phyloP scores from a whole-genome alignment of 2,113 vertebrate genomes.

The Elgaria multicarinata region DNA sequence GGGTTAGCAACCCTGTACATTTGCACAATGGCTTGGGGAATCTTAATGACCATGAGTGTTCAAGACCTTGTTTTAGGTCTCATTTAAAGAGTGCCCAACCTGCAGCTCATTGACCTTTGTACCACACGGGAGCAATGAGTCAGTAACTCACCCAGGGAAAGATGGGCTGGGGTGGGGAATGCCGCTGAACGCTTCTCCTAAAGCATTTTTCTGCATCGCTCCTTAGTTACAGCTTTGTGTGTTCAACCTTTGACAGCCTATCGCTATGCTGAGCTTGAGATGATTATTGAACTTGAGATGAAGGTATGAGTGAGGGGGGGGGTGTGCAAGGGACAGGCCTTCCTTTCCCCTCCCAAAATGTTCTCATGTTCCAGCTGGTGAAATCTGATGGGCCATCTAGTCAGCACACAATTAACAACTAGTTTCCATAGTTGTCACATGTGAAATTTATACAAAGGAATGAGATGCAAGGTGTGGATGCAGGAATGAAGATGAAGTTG shows the following conservation, averaged over 20 bases:
- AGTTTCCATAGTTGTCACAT: neutral
- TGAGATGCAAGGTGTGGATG: neutral
- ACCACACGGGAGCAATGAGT: neutral
- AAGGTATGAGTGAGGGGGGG: neutral
- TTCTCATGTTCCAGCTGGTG: neutral
- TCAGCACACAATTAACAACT: neutral
- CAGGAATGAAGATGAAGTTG: neutral
- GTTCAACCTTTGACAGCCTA: neutral
- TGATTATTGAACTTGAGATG: neutral
- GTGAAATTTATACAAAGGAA: neutral
- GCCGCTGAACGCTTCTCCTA: neutral
- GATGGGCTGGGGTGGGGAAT: neutral
- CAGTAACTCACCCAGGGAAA: neutral
- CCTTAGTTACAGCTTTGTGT: neutral
- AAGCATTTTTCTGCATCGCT: neutral
- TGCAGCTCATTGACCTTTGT: slow-evolving; percentile 13
- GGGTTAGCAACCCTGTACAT: slow-evolving; percentile 15
- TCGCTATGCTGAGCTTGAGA: neutral
- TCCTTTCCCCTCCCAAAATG: neutral
- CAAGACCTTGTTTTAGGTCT: slow-evolving; percentile 27
- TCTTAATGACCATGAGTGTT: slow-evolving; percentile 15
- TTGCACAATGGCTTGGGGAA: slow-evolving; percentile 13
- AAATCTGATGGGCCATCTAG: neutral
- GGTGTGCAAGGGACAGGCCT: neutral
- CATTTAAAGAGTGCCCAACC: slow-evolving; percentile 1